phyloP scores from a whole-genome alignment of 2,888 invertebrate genomes.

The Sinohyriopsis cumingii region DNA sequence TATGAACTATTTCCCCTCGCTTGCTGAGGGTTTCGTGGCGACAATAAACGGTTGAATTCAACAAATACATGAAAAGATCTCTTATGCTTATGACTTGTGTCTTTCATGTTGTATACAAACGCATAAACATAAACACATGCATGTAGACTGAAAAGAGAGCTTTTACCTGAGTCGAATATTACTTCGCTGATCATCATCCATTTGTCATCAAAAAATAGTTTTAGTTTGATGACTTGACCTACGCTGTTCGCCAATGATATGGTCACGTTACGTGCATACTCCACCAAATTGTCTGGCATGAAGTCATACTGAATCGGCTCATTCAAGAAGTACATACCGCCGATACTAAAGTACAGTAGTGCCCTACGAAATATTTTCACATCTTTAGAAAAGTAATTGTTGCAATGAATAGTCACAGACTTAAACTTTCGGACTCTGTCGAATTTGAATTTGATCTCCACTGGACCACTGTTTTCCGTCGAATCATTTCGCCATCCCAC shows the following conservation, averaged over 20 bases:
- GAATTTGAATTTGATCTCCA: conserved; percentile 89
- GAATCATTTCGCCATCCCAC: conserved; percentile 85
- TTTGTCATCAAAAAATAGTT: conserved; percentile 84
- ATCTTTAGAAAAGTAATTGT: conserved; percentile 89
- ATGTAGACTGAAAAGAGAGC: no score
- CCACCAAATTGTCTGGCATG: conserved; percentile 85
- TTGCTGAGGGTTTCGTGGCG: no score
- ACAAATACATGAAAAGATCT: no score
- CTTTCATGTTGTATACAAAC: no score
- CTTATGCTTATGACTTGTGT: no score
- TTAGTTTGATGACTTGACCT: conserved; percentile 84
- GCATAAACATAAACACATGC: no score
- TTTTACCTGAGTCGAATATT: conserved; percentile 85
- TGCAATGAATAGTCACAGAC: conserved; percentile 85
- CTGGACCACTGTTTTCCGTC: conserved; percentile 77
- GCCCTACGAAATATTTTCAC: conserved; percentile 88
- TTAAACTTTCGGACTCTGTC: conserved; percentile 90
- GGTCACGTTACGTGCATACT: conserved; percentile 85
- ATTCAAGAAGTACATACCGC: conserved; percentile 84
- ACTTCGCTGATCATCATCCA: conserved; percentile 95
- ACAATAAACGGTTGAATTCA: no score
- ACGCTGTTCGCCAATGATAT: conserved; percentile 87
- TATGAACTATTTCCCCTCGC: no score
- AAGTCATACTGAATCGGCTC: conserved; percentile 80
- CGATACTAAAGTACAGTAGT: conserved; percentile 82